Percentiles rank a stretch among this genome's conserved stretches.
phyloP scores from a whole-genome alignment of 2,888 invertebrate species.

The Hedychridium roseum region DNA sequence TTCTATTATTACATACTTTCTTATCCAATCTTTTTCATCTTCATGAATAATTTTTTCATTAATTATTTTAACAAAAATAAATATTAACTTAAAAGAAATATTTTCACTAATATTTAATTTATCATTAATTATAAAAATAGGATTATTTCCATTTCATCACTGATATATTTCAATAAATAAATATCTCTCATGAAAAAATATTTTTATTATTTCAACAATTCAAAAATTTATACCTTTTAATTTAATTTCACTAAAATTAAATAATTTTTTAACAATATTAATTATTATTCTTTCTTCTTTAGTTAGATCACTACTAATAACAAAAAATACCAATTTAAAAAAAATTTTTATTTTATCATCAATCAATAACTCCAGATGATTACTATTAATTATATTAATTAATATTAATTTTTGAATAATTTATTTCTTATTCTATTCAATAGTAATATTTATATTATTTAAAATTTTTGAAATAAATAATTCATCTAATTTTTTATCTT shows the following conservation, averaged over 20 bases:
- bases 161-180: constrained; percentile 75
- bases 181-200: constrained; percentile 75
- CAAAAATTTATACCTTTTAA: constrained; percentile 73
- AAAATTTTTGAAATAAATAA: not conserved
- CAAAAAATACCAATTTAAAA: constrained; percentile 66
- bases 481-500: not conserved
- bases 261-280: constrained; percentile 69
- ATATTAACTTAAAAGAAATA: constrained; percentile 68
- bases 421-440: not conserved
- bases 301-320: constrained; percentile 72
- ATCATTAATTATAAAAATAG: constrained; percentile 58
- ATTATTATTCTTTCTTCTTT: constrained; percentile 59
- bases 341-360: constrained; percentile 67
- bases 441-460: not conserved
- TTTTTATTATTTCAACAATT: constrained; percentile 75
- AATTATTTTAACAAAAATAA: constrained; percentile 71
- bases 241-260: constrained; percentile 71
- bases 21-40: constrained; percentile 6
- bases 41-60: constrained; percentile 57
- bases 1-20: constrained; percentile 18
- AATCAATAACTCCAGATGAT: constrained; percentile 67
- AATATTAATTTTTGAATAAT: not conserved
- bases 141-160: constrained; percentile 70
- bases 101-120: constrained; percentile 68
- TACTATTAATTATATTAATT: constrained; percentile 48